Base-by-base conservation (phyloP, 2,113 vertebrate species). In the Chaetops frenatus region DNA sequence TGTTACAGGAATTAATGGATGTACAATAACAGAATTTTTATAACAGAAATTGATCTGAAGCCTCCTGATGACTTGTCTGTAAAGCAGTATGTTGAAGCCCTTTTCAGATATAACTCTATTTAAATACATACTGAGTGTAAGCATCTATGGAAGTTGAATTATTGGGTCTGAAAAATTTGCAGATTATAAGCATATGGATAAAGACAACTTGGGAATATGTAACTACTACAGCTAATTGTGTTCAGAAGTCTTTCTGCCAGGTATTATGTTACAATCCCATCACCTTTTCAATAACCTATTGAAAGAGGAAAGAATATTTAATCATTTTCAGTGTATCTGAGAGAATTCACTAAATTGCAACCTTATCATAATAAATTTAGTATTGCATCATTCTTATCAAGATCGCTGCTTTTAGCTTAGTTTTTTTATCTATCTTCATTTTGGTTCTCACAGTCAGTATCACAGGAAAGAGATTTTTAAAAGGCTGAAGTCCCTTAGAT, bases 391-490 rank as follows among this genome's bases (percentile, higher is more conserved):
- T 71, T 92, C 31, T 38, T 96, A 64, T 94, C 82, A 96, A 92
- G 83, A 93, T 95, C 70, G 87, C 44, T 93, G 92, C 81, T 91
- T 95, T 54, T 77, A 70, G 27, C 48, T 90, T 87, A 76, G 82
- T 88, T 96, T 96, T 97, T 97, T 96, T 94, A 53, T 78, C 82
- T 92, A 27, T 69, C 86, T 54, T 95, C 38, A 90, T 96, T 96
- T 97, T 93, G 90, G 72, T 81, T 82, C 77, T 95, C 90, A 95
- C 74, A 92, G 45, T 81, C 81, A 86, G 48, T 80, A 76, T 29
- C 12, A 7, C 35, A 81, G 65, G 81, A 92, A 92, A 70, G 61
- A 91, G n/a, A 80, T 69, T 15, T 10, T 10, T 71, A 95, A 88
- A 86, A 83, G 19, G 54, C n/a, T 88, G 72, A 91, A 79, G 58